Evolutionary conservation across 1,140 invertebrate species (phyloP).

Genomic region (Procambarus clarkii): DNA sequence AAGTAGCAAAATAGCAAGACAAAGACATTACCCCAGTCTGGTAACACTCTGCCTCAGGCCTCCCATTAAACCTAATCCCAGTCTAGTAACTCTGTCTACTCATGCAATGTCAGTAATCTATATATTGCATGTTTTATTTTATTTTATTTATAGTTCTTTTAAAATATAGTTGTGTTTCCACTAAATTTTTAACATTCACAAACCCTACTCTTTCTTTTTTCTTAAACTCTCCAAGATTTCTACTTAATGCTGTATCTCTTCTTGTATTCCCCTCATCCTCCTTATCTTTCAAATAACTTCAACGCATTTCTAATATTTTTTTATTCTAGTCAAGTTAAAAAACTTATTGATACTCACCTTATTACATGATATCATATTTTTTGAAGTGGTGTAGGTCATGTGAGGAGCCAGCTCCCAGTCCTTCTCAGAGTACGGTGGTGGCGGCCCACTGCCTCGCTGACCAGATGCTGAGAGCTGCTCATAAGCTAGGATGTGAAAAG

Average conservation of each 20-base stretch:
- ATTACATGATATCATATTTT: constrained; percentile 38
- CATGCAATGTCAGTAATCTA: too few species aligned
- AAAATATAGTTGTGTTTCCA: too few species aligned
- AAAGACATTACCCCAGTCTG: too few species aligned
- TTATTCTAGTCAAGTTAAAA: neutral
- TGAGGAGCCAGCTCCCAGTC: constrained; percentile 59
- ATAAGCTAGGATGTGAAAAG: constrained; percentile 62
- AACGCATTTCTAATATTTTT: neutral
- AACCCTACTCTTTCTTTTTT: neutral
- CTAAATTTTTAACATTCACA: neutral
- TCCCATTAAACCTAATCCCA: too few species aligned
- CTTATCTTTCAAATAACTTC: neutral
- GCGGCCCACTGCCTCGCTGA: constrained; percentile 18
- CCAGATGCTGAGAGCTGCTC: constrained; percentile 72
- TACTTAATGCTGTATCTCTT: neutral
- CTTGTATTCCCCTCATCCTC: neutral
- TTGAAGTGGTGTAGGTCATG: constrained; percentile 51
- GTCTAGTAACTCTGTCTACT: too few species aligned
- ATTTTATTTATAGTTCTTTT: too few species aligned
- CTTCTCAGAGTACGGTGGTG: constrained; percentile 36
- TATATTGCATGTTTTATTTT: too few species aligned
- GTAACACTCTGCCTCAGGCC: too few species aligned
- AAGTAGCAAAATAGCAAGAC: too few species aligned
- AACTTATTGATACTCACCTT: constrained; percentile 29
- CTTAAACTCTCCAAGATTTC: too few species aligned